Evolutionary conservation across 2,888 invertebrate genomes (phyloP).

Genomic region (Orchesellides sinensis): DNA sequence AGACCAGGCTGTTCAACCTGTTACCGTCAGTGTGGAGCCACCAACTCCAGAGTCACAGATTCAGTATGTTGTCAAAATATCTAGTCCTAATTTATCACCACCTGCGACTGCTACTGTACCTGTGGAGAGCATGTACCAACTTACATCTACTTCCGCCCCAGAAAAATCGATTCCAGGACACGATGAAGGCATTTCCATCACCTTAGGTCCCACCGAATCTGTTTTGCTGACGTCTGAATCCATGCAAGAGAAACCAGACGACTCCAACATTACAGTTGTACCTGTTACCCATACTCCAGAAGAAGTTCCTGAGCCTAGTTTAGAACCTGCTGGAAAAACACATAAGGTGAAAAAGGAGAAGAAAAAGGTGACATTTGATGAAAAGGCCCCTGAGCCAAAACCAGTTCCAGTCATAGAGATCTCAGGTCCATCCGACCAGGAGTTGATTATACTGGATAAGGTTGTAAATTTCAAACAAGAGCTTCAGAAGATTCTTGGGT

Average conservation of each 20-base stretch:
- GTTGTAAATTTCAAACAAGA: constrained; percentile 50
- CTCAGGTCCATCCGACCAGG: constrained; percentile 39
- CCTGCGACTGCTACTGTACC: too few relatives aligned
- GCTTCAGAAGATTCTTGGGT: constrained; percentile 37
- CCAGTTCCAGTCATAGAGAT: constrained; percentile 47
- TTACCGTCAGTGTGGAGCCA: constrained; percentile 62
- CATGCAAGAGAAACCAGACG: constrained; percentile 30
- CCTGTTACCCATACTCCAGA: constrained; percentile 61
- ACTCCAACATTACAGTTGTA: constrained; percentile 63
- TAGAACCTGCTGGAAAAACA: constrained; percentile 34
- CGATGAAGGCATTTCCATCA: constrained; percentile 63
- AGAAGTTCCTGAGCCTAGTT: neutral
- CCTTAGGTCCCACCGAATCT: constrained; percentile 64
- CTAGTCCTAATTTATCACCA: constrained; percentile 61
- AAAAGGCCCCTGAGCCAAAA: constrained; percentile 11
- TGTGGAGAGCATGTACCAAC: constrained; percentile 19
- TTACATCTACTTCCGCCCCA: constrained; percentile 12
- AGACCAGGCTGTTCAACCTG: constrained; percentile 27
- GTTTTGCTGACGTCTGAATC: constrained; percentile 60
- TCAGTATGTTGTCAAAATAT: constrained; percentile 67
- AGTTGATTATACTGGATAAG: constrained; percentile 38
- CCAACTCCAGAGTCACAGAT: constrained; percentile 63
- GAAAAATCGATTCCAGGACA: neutral
- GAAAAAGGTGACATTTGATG: constrained; percentile 57
- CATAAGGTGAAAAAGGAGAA: constrained; percentile 59